These are phyloP conservation scores for Laticauda laticaudata DNA, from an alignment of 2,113 vertebrate genomes.

Conservation along the genomic window DNA sequence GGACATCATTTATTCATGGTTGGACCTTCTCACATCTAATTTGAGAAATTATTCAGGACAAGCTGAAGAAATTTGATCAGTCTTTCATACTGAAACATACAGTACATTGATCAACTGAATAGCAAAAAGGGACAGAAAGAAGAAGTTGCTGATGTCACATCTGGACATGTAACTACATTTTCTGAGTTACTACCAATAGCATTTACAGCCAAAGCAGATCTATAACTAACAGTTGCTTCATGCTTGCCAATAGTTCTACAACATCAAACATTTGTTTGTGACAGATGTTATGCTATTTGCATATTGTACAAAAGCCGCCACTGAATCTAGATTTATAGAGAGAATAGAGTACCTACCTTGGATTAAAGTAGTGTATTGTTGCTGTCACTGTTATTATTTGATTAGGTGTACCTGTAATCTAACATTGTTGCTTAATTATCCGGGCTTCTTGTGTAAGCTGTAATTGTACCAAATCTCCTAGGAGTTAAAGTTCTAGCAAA, in stretches of 20 bases:
- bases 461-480: background rate
- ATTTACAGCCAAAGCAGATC: background rate
- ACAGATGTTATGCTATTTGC: background rate
- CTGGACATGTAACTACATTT: background rate
- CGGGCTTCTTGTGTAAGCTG: background rate
- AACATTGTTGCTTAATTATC: background rate
- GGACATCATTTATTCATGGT: background rate
- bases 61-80: background rate
- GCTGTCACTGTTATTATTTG: background rate
- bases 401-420: background rate
- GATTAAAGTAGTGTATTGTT: background rate
- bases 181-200: background rate
- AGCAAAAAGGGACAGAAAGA: background rate
- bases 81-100: background rate
- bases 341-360: background rate
- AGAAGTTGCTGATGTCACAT: background rate
- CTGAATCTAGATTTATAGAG: background rate
- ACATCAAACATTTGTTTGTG: background rate
- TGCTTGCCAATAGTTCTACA: background rate
- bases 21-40: background rate
- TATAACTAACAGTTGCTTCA: background rate
- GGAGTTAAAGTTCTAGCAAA: background rate
- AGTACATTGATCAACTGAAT: background rate
- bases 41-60: background rate
- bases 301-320: background rate